Percentiles rank a stretch among this genome's conserved stretches.
Evolutionary conservation across 2,888 invertebrate genomes (phyloP).

Genomic region (Drosophila histrio): DNA sequence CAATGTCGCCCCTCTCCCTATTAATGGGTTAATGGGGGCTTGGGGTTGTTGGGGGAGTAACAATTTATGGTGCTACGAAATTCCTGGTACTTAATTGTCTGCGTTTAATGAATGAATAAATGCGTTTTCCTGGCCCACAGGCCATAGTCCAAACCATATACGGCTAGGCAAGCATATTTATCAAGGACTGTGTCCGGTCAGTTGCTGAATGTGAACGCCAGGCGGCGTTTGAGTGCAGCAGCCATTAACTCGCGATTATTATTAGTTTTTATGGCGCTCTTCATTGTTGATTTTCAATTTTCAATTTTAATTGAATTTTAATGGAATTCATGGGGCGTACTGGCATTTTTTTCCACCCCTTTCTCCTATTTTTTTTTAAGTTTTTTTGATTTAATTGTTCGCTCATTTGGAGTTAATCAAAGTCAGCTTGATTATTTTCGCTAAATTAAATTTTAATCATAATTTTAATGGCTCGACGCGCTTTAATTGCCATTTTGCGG

Average conservation of each 20-base stretch:
- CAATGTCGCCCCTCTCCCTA: slow-evolving; percentile 3
- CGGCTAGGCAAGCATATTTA: slow-evolving; percentile 34
- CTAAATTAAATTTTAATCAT: slow-evolving; percentile 78
- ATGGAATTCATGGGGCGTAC: slow-evolving; percentile 69
- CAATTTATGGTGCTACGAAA: slow-evolving; percentile 77
- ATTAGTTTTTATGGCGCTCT: slow-evolving; percentile 70
- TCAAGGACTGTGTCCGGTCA: slow-evolving; percentile 11
- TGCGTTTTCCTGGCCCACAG: slow-evolving; percentile 40
- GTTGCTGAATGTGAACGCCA: slow-evolving; percentile 28
- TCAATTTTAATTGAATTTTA: slow-evolving; percentile 76
- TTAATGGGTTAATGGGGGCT: not conserved
- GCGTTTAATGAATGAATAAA: slow-evolving; percentile 80
- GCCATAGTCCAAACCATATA: not conserved
- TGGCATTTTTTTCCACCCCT: slow-evolving; percentile 18
- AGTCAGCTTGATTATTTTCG: slow-evolving; percentile 66
- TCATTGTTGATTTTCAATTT: slow-evolving; percentile 50
- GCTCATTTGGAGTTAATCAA: slow-evolving; percentile 64
- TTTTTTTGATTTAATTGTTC: slow-evolving; percentile 47
- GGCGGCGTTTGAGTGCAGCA: slow-evolving; percentile 27
- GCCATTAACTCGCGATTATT: slow-evolving; percentile 69
- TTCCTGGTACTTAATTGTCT: slow-evolving; percentile 80
- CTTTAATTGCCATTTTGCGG: slow-evolving; percentile 46
- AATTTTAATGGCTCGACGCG: slow-evolving; percentile 58
- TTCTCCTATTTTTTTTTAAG: not conserved
- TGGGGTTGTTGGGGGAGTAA: slow-evolving; percentile 8